These are phyloP conservation scores for Agriopis marginaria DNA, from an alignment of 2,888 invertebrate genomes.

Conservation along the genomic window DNA sequence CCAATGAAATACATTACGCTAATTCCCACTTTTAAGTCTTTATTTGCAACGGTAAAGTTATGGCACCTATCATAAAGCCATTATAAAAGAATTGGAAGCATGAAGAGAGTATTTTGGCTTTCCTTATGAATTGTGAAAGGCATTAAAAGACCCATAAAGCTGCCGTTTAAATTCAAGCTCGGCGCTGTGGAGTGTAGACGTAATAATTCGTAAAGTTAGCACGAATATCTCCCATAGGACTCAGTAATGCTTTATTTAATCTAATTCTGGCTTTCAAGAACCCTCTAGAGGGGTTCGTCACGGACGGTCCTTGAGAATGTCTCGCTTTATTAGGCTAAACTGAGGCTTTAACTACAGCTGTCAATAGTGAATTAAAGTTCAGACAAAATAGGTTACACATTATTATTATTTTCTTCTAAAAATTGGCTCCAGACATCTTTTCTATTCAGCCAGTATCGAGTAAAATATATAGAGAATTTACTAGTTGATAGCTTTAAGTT, in stretches of 20 bases:
- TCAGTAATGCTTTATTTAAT: slow-evolving; percentile 44
- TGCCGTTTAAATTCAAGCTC: slow-evolving; percentile 34
- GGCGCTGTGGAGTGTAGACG: slow-evolving; percentile 32
- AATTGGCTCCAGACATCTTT: too few relatives aligned
- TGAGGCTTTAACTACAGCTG: slow-evolving; percentile 1
- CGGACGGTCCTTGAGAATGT: slow-evolving; percentile 6
- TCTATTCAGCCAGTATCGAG: too few relatives aligned
- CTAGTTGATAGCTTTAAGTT: too few relatives aligned
- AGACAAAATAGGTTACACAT: too few relatives aligned
- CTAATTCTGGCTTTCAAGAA: slow-evolving; percentile 38
- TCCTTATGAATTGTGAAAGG: slow-evolving; percentile 38
- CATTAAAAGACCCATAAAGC: slow-evolving; percentile 48
- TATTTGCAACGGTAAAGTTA: background rate
- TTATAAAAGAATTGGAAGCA: slow-evolving; percentile 1
- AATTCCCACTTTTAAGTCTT: too few relatives aligned
- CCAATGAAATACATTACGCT: too few relatives aligned
- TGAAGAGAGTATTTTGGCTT: background rate
- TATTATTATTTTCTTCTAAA: too few relatives aligned
- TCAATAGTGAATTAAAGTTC: slow-evolving; percentile 1
- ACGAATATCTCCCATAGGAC: slow-evolving; percentile 38
- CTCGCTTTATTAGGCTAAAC: slow-evolving; percentile 15
- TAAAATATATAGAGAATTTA: too few relatives aligned
- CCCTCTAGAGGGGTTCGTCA: slow-evolving; percentile 9
- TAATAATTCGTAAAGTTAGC: slow-evolving; percentile 51
- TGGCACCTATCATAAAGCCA: slow-evolving; percentile 8